Evolutionary conservation across 1,140 invertebrate species (phyloP).

Genomic region (Oreohelix idahoensis): DNA sequence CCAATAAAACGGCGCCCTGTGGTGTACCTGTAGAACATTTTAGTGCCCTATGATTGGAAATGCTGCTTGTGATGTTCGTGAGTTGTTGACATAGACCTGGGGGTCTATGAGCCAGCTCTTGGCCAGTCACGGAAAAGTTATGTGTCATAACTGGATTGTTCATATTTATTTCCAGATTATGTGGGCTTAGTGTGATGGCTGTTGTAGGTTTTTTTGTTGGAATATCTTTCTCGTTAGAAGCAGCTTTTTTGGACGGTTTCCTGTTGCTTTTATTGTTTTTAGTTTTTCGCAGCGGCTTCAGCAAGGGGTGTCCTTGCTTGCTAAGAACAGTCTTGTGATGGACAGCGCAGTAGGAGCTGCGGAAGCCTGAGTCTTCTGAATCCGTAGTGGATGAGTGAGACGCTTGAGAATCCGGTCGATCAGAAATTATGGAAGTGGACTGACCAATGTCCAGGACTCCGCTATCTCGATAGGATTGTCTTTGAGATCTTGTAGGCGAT

Average conservation of each 20-base stretch:
- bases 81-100: background rate
- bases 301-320: conserved; percentile 52
- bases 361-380: conserved; percentile 64
- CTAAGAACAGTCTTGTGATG: conserved; percentile 49
- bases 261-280: conserved; percentile 19
- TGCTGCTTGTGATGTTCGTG: background rate
- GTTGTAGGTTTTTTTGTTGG: background rate
- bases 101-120: background rate
- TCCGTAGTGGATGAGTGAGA: conserved; percentile 58
- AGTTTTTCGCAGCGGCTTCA: conserved; percentile 45
- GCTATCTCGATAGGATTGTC: background rate
- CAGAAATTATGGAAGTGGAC: background rate
- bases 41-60: background rate
- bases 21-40: background rate
- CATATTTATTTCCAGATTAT: background rate
- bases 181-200: background rate
- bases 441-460: conserved; percentile 1
- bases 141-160: background rate
- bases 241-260: background rate
- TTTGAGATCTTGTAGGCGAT: background rate
- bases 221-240: background rate
- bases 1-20: background rate
- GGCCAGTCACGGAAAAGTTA: background rate
- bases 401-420: conserved; percentile 58
- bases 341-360: conserved; percentile 47